phyloP scores from a whole-genome alignment of 2,797 vertebrate species.

The Xerus rutilus region DNA sequence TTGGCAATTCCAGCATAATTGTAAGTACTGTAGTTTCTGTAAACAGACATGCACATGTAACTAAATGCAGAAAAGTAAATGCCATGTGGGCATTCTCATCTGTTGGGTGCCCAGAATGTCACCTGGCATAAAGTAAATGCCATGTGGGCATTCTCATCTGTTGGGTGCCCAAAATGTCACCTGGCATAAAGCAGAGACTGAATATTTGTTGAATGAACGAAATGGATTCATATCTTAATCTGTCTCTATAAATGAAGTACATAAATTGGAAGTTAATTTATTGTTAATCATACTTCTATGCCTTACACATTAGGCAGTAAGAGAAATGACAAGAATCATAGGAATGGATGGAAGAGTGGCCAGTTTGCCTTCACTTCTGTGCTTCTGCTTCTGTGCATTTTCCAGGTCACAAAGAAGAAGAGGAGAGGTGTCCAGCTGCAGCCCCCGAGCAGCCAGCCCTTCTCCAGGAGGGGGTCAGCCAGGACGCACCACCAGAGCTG shows the following conservation, averaged over 20 bases:
- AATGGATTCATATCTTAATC: not conserved
- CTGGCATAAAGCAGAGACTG: not conserved
- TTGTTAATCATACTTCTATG: not conserved
- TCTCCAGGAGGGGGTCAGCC: conserved; percentile 87
- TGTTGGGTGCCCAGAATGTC: not conserved
- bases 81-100: not conserved
- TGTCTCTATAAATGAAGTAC: not conserved
- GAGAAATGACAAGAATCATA: not conserved
- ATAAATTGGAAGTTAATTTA: not conserved
- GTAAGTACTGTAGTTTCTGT: not conserved
- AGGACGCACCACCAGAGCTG: conserved; percentile 86
- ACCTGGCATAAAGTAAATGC: not conserved
- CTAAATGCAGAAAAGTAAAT: not conserved
- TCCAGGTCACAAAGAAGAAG: conserved; percentile 93
- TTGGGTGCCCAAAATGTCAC: not conserved
- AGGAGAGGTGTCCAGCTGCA: conserved; percentile 88
- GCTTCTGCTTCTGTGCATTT: conserved; percentile 40
- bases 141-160: not conserved
- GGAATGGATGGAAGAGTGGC: not conserved
- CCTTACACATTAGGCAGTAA: not conserved
- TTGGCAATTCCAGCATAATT: not conserved
- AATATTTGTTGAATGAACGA: not conserved
- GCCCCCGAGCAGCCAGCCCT: conserved; percentile 88
- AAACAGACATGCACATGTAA: not conserved
- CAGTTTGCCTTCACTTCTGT: not conserved